Evolutionary conservation across 2,888 invertebrate species (phyloP), one percentile per base, ranked within the genome.

Genomic region (Galerucella nymphaeae): DNA sequence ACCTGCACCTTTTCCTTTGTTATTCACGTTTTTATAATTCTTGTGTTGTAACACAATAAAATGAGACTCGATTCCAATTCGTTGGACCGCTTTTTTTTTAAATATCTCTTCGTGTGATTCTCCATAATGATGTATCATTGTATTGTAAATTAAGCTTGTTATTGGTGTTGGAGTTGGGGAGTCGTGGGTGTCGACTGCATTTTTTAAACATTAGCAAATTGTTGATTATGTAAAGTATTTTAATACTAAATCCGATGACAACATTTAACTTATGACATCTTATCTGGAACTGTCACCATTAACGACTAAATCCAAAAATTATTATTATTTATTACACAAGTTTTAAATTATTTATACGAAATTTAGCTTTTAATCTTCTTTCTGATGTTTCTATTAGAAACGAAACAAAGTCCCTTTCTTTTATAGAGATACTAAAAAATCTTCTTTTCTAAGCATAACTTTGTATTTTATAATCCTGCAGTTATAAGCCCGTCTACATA

Each of bases 1-100:
- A 66, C 66, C 66, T 66, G 58, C 66, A 66, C 58, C 66, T 66
- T 53, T 53, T 66, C 58, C 48, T 66, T 66, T 66, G 66, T 66
- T 66, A 45, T 57, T 57, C 57, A 66, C 41, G 66, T 66, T 42
- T 16, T 59, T 59, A 38, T 59, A 30, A 14, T 30, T 30, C 8
- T 38, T 8, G n/a, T 59, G 13, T 18, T 30, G 41, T 38, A 42
- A 50, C 50, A 66, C 66, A 66, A 66, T 66, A 41, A 23, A 20
- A 13, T 13, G 6, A 45, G 45, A 20, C 30, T 38, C 30, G 30
- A 23, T 23, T 57, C n/a, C 42, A 5, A 23, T n/a, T 14, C 45
- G 58, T 45, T 45, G 66, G 58, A 66, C 45, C 66, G 42, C 42
- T 53, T 57, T 57, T 66, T 65, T 16, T 53, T 38, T 57, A 18